phyloP scores from a whole-genome alignment of 1,140 invertebrate species.

The Drosophila azteca region DNA sequence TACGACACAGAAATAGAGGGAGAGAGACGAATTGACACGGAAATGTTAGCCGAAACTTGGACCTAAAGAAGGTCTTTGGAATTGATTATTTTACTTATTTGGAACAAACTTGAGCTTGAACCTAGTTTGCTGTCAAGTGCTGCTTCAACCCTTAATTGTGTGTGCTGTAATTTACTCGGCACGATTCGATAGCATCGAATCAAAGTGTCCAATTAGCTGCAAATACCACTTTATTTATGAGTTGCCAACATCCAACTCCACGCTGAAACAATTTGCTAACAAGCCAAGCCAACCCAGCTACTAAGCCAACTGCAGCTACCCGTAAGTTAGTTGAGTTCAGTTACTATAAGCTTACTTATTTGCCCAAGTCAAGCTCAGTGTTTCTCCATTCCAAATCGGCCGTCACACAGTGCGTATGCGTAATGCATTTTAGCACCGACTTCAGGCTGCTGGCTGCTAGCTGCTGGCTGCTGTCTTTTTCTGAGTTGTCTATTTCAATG shows the following conservation, averaged over 20 bases:
- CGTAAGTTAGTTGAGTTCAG: slow-evolving; percentile 53
- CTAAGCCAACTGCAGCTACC: slow-evolving; percentile 50
- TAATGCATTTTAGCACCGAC: slow-evolving; percentile 57
- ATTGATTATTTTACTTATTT: not conserved
- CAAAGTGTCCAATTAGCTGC: slow-evolving; percentile 56
- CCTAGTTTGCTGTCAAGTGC: too few relatives aligned
- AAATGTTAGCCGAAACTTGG: too few relatives aligned
- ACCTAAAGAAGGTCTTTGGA: not conserved
- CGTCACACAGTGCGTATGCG: slow-evolving; percentile 68
- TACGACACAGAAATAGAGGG: too few relatives aligned
- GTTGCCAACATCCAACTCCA: slow-evolving; percentile 17
- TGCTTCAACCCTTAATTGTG: not conserved
- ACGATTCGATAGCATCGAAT: slow-evolving; percentile 2
- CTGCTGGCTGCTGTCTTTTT: slow-evolving; percentile 4
- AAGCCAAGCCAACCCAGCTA: slow-evolving; percentile 60
- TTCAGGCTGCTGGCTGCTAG: slow-evolving; percentile 7
- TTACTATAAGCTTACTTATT: slow-evolving; percentile 35
- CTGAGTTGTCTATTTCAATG: slow-evolving; percentile 49
- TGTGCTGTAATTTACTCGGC: slow-evolving; percentile 5
- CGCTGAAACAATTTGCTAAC: slow-evolving; percentile 68
- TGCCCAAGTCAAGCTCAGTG: slow-evolving; percentile 21
- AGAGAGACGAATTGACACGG: too few relatives aligned
- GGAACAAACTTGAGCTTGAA: too few relatives aligned
- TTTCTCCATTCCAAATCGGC: slow-evolving; percentile 44
- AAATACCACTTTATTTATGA: slow-evolving; percentile 52